These are phyloP conservation scores for Cerceris rybyensis DNA, from an alignment of 2,888 invertebrate genomes.

Conservation along the genomic window DNA sequence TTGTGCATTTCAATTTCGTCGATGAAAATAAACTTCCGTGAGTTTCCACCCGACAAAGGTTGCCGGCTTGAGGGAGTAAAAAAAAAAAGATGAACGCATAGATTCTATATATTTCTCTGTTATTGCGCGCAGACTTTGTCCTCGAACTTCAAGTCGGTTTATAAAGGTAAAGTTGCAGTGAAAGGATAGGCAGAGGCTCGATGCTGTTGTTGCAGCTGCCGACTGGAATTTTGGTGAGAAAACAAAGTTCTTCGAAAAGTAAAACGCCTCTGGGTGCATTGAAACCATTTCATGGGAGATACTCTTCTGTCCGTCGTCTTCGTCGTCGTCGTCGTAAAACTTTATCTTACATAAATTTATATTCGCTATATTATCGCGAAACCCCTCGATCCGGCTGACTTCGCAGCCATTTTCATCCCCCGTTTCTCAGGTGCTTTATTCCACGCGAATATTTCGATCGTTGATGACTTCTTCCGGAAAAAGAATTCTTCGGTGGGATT, in stretches of 20 bases:
- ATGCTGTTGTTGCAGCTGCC: slow-evolving; percentile 69
- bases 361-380: slow-evolving; percentile 27
- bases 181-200: slow-evolving; percentile 61
- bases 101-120: slow-evolving; percentile 52
- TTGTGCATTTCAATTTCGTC: slow-evolving; percentile 10
- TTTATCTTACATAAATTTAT: slow-evolving; percentile 57
- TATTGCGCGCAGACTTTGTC: slow-evolving; percentile 59
- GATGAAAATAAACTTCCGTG: slow-evolving; percentile 55
- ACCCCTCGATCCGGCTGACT: slow-evolving; percentile 31
- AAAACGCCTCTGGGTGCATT: slow-evolving; percentile 63
- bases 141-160: slow-evolving; percentile 59
- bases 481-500: too few species aligned
- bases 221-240: slow-evolving; percentile 66
- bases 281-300: slow-evolving; percentile 47
- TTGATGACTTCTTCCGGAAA: too few species aligned
- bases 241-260: slow-evolving; percentile 68
- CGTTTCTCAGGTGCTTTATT: not conserved
- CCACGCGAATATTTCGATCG: not conserved
- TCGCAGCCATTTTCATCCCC: not conserved
- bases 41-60: slow-evolving; percentile 45
- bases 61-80: slow-evolving; percentile 15
- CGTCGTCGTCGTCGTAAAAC: slow-evolving; percentile 45
- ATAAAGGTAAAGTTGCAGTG: slow-evolving; percentile 64
- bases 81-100: slow-evolving; percentile 35
- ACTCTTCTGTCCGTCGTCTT: slow-evolving; percentile 14